Conservation (phyloP, 2,113 vertebrate genomes). For the Dicaeum eximium region DNA sequence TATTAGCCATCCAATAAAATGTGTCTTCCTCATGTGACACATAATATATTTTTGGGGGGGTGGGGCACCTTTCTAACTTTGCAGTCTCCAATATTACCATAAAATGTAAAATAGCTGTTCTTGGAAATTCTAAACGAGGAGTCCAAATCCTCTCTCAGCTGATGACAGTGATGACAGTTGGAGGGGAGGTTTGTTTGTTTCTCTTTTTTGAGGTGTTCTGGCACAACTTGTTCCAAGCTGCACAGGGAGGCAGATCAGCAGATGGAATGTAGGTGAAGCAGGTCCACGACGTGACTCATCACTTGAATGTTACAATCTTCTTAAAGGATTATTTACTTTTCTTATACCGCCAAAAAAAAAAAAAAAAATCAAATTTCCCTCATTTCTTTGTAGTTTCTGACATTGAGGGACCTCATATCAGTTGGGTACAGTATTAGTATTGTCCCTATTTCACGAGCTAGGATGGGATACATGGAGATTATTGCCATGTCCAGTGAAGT, state of each 20-base stretch:
- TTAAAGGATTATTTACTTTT: background rate
- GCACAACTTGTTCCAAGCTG: background rate
- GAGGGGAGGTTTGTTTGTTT: background rate
- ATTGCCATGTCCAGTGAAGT: background rate
- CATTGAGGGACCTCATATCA: background rate
- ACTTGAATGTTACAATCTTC: background rate
- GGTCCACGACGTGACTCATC: background rate
- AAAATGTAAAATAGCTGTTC: background rate
- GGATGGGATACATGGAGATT: background rate
- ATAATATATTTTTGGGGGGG: background rate
- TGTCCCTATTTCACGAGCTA: background rate
- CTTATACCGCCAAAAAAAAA: background rate
- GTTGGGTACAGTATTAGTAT: background rate
- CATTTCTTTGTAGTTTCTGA: background rate
- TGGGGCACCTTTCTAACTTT: background rate
- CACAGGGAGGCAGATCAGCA: background rate
- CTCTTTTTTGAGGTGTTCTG: background rate
- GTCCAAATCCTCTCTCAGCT: background rate
- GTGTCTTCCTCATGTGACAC: background rate
- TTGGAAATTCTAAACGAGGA: background rate
- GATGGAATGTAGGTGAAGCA: background rate
- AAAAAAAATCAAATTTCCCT: background rate
- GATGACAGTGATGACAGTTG: background rate
- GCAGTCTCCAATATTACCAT: background rate
- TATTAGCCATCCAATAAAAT: background rate